Evolutionary conservation across 2,888 invertebrate species (phyloP).

Genomic region (Drosophila anomelani): DNA sequence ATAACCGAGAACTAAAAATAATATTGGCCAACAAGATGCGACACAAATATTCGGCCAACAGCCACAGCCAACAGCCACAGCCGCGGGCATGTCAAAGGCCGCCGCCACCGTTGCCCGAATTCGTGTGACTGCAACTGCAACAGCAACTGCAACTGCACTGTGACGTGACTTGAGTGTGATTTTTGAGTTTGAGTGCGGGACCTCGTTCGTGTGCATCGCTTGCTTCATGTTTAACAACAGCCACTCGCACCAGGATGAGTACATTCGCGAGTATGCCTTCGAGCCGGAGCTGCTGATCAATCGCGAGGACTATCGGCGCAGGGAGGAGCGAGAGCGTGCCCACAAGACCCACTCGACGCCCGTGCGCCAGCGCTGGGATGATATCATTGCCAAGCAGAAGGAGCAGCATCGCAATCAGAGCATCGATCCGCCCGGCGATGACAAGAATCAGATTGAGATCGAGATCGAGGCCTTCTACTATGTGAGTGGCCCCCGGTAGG

Average conservation of each 20-base stretch:
- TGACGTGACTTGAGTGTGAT: conserved; percentile 15
- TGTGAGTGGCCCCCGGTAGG: conserved; percentile 72
- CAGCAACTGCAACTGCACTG: conserved; percentile 1
- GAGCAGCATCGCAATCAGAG: conserved; percentile 68
- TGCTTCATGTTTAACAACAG: conserved; percentile 81
- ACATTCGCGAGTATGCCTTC: conserved; percentile 83
- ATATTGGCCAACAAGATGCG: conserved; percentile 74
- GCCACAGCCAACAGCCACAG: conserved; percentile 44
- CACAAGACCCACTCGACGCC: conserved; percentile 60
- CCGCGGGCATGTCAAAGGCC: conserved; percentile 79
- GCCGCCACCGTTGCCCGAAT: conserved; percentile 64
- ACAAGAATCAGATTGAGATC: conserved; percentile 81
- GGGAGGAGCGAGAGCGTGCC: conserved; percentile 63
- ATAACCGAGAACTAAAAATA: conserved; percentile 70
- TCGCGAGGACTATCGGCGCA: conserved; percentile 81
- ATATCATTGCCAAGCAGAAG: conserved; percentile 72
- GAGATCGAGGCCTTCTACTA: conserved; percentile 84
- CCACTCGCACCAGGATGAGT: conserved; percentile 81
- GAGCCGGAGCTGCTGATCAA: conserved; percentile 83
- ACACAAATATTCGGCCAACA: conserved; percentile 69
- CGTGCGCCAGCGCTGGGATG: conserved; percentile 71
- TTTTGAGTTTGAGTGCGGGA: conserved; percentile 32
- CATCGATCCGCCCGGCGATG: conserved; percentile 74
- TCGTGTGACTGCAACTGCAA: conserved; percentile 56
- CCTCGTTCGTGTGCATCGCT: conserved; percentile 42